Conservation (phyloP, 2,797 vertebrate genomes). For the Babyrousa celebensis region DNA sequence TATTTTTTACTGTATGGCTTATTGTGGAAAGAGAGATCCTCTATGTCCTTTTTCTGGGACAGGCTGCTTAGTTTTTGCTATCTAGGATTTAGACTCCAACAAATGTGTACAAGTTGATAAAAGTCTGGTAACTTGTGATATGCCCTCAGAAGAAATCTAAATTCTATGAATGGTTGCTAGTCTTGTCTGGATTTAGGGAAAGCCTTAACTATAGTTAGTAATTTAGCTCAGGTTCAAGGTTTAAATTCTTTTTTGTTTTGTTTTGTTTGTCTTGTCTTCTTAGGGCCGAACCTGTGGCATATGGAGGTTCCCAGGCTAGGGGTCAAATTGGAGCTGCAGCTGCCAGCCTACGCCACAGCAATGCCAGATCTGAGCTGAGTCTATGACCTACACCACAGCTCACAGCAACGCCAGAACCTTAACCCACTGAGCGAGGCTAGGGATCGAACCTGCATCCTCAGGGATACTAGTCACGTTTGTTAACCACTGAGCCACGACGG, state of each 20-base stretch:
- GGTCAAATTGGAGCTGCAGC: no score
- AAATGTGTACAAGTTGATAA: constrained; percentile 40
- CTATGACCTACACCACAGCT: no score
- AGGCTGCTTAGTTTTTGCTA: constrained; percentile 44
- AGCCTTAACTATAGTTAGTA: constrained; percentile 25
- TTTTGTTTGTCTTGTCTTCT: no score
- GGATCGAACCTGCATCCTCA: no score
- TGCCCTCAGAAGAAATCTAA: constrained; percentile 46
- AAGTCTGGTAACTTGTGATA: constrained; percentile 18
- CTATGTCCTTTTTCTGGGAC: not conserved
- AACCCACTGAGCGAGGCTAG: no score
- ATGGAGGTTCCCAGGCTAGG: no score
- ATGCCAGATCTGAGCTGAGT: no score
- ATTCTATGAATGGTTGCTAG: constrained; percentile 43
- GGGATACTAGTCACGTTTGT: no score
- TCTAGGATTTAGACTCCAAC: constrained; percentile 48
- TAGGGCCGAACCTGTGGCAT: no score
- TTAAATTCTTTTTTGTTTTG: constrained; percentile 38
- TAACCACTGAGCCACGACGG: no score
- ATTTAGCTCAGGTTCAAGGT: not conserved
- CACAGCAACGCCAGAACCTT: no score
- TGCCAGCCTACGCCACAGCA: no score
- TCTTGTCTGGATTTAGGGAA: constrained; percentile 47
- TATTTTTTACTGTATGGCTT: not conserved
- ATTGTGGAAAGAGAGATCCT: constrained; percentile 34